Base-by-base conservation (phyloP, 1,140 invertebrate species). In the Oppia nitens region DNA sequence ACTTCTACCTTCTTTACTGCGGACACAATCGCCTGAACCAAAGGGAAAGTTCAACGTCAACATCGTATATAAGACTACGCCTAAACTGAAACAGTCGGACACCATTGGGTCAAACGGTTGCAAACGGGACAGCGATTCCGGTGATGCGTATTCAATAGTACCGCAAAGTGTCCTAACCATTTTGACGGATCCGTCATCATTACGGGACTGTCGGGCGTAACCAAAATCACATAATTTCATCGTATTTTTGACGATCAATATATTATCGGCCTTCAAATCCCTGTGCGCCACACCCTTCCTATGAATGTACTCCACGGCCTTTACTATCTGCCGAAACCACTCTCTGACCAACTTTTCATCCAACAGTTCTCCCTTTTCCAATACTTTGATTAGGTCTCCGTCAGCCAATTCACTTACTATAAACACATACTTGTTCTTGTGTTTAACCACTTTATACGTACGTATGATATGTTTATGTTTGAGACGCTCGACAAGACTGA, bases 381-480 rank as follows among this genome's bases (percentile, higher is more conserved):
- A 20, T 32, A 75, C 74, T 48, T 77, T 75, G 27, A 82, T 67
- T 11, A 81, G 64, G 60, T 79, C 79, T 24, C 69, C 66, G 52
- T 74, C 70, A 53, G 78, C 79, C 49, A 74, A 74, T 62, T 81
- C 78, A 79, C 81, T 81, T 53, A 87, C 74, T 57, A 81, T 77
- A 66, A 40, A 40, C n/a, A 40, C 32, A 40, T 40, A 40, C 17
- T 40, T 40, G 32, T 40, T 40, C 17, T 40, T 6, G 32, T 40
- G 32, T 40, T 40, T 17, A 9, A 40, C 17, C 6, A 40, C 32
- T 9, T 17, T 6, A 40, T 40, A 17, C 17, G 17, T 40, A 9
- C 17, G 6, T 9, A 40, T 40, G 17, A 40, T 40, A 17, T 40
- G 6, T 40, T 40, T 6, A 40, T 40, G 32, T 9, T 17, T 9